A percentile compares a stretch with the other conserved stretches of the same genome.
These are phyloP conservation scores for Cydia amplana DNA, from an alignment of 1,140 invertebrate species.

Conservation along the genomic window DNA sequence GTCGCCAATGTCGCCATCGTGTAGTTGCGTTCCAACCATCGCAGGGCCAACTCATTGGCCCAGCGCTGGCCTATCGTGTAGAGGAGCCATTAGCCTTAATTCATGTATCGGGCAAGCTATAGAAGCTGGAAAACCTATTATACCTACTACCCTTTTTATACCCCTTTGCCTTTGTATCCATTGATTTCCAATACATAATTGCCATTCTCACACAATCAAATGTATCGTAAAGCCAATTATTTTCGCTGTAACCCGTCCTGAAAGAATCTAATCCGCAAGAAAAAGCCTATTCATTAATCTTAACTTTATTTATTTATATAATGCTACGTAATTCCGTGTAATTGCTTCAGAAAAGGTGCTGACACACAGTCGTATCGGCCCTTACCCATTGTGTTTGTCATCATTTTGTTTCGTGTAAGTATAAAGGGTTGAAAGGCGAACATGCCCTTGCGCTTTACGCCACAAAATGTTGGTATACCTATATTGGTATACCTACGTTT, in stretches of 20 bases:
- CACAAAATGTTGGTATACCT: no score
- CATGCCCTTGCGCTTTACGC: no score
- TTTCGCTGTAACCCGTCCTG: not conserved
- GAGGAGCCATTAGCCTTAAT: no score
- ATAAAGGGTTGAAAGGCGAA: no score
- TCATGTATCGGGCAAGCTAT: no score
- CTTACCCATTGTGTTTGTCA: not conserved
- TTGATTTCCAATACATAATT: not conserved
- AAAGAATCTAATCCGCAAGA: slow-evolving; percentile 10
- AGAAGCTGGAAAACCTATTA: no score
- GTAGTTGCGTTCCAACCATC: no score
- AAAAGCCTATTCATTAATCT: slow-evolving; percentile 23
- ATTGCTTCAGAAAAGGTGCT: slow-evolving; percentile 1
- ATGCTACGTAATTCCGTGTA: slow-evolving; percentile 13
- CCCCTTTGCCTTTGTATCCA: not conserved
- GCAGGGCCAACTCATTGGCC: no score
- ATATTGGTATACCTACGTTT: no score
- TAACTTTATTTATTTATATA: slow-evolving; percentile 27
- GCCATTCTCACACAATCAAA: not conserved
- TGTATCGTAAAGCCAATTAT: not conserved
- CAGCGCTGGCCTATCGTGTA: no score
- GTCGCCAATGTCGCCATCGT: no score
- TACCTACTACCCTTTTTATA: no score
- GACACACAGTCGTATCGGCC: not conserved
- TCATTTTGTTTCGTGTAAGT: not conserved